Evolutionary conservation across 2,888 invertebrate species (phyloP), one percentile per base, ranked within the genome.

Genomic region (Amorpha juglandis): DNA sequence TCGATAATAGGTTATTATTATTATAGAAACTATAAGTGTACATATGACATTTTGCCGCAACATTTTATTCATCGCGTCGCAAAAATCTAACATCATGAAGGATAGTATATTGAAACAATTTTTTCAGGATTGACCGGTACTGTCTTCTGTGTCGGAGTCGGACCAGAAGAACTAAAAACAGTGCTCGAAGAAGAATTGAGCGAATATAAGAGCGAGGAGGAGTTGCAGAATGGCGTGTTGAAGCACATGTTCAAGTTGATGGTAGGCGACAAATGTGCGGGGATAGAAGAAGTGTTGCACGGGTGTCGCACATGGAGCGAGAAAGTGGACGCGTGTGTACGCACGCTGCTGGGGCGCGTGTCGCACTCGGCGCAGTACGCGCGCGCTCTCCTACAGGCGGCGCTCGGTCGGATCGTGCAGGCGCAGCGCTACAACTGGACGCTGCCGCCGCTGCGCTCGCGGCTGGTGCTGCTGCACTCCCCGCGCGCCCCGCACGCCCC

Each of bases 311-410:
- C 80, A 0, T 84, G 82, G 81, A 51, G 69, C 0, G 74, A 76
- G 14, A 82, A 81, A 62, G 68, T 84, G 6, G 77, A 81, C 0
- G 68, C 67, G 11, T 78, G 82, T 65, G 80, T 86, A 8, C 76
- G 78, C 11, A 71, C 71, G 11, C 68, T 89, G 7, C 70, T 81
- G 1, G 88, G 86, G 0, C 77, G 73, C 16, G 83, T 86, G 1
- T 63, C 81, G 0, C 80, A 86, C 66, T 86, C 90, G 2, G 76
- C 79, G 12, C 87, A 89, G 66, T 90, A 89, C 67, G 79, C 80
- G 0, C 75, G 80, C 9, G 71, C 77, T 12, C 68, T 82, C 1
- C 76, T 89, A 12, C 78, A 83, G 63, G 74, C 80, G 0, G 82
- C 82, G 0, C 81, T 82, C 53, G 74, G 71, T 14, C 76, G 81